Evolutionary conservation across 2,797 vertebrate genomes (phyloP), one percentile per base, ranked within the genome.

Genomic region (Ataeniobius toweri): DNA sequence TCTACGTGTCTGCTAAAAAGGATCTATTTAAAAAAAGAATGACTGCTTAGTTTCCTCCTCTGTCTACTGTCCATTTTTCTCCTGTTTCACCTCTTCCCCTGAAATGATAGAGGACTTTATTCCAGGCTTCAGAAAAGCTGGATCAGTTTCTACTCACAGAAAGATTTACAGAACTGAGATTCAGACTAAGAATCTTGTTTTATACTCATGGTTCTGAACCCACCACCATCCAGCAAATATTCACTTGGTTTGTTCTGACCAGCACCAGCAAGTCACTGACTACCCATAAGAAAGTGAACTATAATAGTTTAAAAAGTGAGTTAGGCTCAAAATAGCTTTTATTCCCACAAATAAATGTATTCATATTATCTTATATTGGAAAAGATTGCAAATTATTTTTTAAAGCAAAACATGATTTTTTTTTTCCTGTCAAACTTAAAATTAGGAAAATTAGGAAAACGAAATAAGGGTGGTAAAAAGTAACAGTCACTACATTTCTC

Each of bases 111-210:
- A 67, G 22, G 36, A 39, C 12, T 67, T 67, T 69, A 69, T 69
- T 69, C 24, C 24, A 69, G 41, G 41, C 67, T 69, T 69, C n/a
- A 22, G 41, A 69, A 69, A 69, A 69, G 24, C 65, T 67, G 22
- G 65, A 67, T 67, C 9, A 67, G 65, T 44, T 44, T 67, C 39
- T 24, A 1, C 65, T 44, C 63, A 67, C 36, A 65, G 31, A 39
- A 18, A 39, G 16, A 6, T 16, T 39, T 9, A 39, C 61, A 67
- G 65, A 44, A 12, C 24, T 69, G 67, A 46, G 24, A 44, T 69
- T 69, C 41, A 46, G 65, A 13, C 39, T 44, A 10, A 22, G 44
- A 69, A 69, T 69, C 41, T 69, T 69, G 67, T 24, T 69, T 24
- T 69, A 69, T 46, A 41, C 41, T 69, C 67, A 46, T 46, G 41